Percentiles rank a stretch among this genome's conserved stretches.
These are phyloP conservation scores for Sternotherus odoratus DNA, from an alignment of 2,797 vertebrate species.

Conservation along the genomic window DNA sequence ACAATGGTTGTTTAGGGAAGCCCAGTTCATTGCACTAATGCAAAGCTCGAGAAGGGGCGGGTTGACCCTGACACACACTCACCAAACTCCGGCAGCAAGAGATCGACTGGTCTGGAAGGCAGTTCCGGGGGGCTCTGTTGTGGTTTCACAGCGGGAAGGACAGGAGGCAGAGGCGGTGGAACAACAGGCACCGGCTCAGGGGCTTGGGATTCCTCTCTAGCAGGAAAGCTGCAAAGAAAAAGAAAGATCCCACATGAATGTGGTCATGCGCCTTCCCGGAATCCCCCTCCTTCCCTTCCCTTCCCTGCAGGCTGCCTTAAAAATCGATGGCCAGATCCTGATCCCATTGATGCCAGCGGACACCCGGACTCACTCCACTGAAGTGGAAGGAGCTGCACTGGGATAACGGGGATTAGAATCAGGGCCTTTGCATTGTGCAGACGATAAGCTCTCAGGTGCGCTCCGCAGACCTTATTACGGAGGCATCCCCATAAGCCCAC, in stretches of 20 bases:
- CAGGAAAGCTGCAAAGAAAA: neutral
- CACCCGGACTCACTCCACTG: neutral
- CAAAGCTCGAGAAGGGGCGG: neutral
- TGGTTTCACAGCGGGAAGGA: neutral
- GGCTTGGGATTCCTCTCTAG: neutral
- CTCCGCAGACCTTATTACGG: neutral
- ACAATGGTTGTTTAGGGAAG: neutral
- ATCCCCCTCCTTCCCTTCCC: neutral
- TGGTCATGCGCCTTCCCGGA: too few relatives aligned
- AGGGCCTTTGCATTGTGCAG: neutral
- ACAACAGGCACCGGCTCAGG: neutral
- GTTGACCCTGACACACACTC: neutral
- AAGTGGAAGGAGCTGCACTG: neutral
- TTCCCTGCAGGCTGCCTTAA: neutral
- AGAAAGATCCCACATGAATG: neutral
- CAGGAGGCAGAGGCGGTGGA: neutral
- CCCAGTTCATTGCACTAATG: neutral
- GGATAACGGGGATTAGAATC: neutral
- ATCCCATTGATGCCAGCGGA: neutral
- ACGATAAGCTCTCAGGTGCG: neutral
- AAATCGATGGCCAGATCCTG: neutral
- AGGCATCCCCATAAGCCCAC: neutral
- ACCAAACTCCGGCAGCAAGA: slow-evolving; percentile 42
- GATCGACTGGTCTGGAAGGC: neutral
- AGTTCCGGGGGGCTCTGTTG: neutral